Conservation (phyloP, 1,140 invertebrate species). For the Ceratitis capitata region DNA sequence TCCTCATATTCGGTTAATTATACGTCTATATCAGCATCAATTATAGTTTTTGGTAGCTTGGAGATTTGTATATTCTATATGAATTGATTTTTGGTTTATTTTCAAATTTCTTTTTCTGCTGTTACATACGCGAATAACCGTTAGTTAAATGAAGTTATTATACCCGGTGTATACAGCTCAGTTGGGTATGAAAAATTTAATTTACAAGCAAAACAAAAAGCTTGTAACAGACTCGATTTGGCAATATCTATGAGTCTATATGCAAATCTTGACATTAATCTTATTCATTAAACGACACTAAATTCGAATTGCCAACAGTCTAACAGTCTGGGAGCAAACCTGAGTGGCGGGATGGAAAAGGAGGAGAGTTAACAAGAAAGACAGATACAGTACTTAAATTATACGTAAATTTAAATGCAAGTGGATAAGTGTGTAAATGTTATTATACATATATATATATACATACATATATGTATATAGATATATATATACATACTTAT, state of each 20-base stretch:
- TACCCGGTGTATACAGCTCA: too few species aligned
- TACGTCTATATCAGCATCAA: too few species aligned
- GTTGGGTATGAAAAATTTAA: too few species aligned
- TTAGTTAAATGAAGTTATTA: too few species aligned
- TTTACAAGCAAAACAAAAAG: not conserved
- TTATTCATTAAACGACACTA: constrained; percentile 43
- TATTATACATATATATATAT: not conserved
- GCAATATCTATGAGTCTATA: constrained; percentile 57
- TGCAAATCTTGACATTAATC: constrained; percentile 65
- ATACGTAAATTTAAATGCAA: not conserved
- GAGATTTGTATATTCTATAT: too few species aligned
- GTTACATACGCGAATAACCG: too few species aligned
- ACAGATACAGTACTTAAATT: not conserved
- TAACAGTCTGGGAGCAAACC: not conserved
- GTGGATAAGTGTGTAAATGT: not conserved
- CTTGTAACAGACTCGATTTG: constrained; percentile 21
- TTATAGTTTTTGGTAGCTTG: too few species aligned
- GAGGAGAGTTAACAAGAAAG: not conserved
- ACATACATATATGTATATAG: not conserved
- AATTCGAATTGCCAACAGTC: not conserved
- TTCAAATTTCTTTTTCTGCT: too few species aligned
- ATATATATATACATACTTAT: not conserved
- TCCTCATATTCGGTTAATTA: too few species aligned
- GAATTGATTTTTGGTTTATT: too few species aligned
- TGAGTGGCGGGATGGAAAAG: not conserved